These are phyloP conservation scores for cat (Felis catus) DNA, from an alignment of 2,113 vertebrate species.

Conservation along the genomic window DNA sequence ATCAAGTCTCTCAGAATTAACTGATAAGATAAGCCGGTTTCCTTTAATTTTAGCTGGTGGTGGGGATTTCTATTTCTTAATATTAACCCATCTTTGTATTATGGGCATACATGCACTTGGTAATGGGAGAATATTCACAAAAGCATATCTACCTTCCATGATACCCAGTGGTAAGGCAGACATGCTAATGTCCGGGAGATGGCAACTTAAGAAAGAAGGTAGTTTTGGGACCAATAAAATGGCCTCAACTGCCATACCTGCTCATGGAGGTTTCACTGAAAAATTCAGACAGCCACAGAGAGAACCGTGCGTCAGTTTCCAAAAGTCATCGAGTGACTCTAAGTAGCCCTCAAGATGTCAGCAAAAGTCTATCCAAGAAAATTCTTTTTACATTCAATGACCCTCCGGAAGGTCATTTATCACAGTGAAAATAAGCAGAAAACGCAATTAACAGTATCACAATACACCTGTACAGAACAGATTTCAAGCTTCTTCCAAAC, in stretches of 20 bases:
- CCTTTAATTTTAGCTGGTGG: neutral
- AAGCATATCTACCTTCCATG: neutral
- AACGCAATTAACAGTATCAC: neutral
- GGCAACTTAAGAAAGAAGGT: neutral
- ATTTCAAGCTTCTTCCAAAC: neutral
- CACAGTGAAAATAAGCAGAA: neutral
- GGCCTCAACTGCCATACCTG: neutral
- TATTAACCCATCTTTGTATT: neutral
- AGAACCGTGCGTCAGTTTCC: neutral
- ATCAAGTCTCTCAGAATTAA: neutral
- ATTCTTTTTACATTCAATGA: conserved; percentile 7
- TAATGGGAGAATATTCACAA: neutral
- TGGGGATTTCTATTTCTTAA: neutral
- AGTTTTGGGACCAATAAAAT: neutral
- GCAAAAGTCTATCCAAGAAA: neutral
- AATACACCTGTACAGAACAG: neutral
- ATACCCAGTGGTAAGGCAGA: neutral
- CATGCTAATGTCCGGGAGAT: neutral
- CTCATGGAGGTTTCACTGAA: neutral
- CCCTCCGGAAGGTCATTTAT: neutral
- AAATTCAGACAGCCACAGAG: neutral
- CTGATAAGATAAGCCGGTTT: neutral
- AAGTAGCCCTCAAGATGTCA: conserved; percentile 5
- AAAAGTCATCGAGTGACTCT: neutral
- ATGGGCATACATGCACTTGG: neutral